Evolutionary conservation across 2,888 invertebrate genomes (phyloP).

Genomic region (Schizotus pectinicornis): DNA sequence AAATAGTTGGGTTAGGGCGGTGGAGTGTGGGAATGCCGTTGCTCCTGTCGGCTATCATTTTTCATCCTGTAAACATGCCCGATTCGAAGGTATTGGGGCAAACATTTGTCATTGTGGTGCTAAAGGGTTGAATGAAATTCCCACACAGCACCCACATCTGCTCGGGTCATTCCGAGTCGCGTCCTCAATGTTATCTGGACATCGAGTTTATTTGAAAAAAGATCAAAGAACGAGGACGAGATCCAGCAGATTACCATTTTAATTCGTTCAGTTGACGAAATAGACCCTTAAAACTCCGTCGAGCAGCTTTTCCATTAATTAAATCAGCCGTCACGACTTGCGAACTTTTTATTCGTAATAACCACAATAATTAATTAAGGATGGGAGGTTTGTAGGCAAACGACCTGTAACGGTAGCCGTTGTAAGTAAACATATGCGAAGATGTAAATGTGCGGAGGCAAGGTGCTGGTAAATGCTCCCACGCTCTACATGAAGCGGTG

Average conservation of each 20-base stretch:
- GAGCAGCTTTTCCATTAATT: background rate
- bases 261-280: no score
- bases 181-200: slow-evolving; percentile 30
- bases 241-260: background rate
- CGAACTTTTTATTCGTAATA: slow-evolving; percentile 15
- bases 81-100: slow-evolving; percentile 43
- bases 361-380: slow-evolving; percentile 30
- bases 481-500: slow-evolving; percentile 60
- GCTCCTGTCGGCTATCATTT: slow-evolving; percentile 27
- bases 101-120: slow-evolving; percentile 39
- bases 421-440: slow-evolving; percentile 26
- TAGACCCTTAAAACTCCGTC: no score
- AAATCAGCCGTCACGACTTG: background rate
- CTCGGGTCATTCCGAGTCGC: slow-evolving; percentile 17
- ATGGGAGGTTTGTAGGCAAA: slow-evolving; percentile 28
- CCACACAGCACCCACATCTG: slow-evolving; percentile 49
- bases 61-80: slow-evolving; percentile 35
- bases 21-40: background rate
- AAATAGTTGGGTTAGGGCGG: background rate
- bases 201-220: slow-evolving; percentile 15
- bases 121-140: slow-evolving; percentile 47
- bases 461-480: slow-evolving; percentile 58
- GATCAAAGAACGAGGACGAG: slow-evolving; percentile 16
- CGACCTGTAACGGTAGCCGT: slow-evolving; percentile 41
- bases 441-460: slow-evolving; percentile 40